Evolutionary conservation across 2,113 vertebrate genomes (phyloP), one percentile per base, ranked within the genome.

Genomic region (Pseudorasbora parva): DNA sequence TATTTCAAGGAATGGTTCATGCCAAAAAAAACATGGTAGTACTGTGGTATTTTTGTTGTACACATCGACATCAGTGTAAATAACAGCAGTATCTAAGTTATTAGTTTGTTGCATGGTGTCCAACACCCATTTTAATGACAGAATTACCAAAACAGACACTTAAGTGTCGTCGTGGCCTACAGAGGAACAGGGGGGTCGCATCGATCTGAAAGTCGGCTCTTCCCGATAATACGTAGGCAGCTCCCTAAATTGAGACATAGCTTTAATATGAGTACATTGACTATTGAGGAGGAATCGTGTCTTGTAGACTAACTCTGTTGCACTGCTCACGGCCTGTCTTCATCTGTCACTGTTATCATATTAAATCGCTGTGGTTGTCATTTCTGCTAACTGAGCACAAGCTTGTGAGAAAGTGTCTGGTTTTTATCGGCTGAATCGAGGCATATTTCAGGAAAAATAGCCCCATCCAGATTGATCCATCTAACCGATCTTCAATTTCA

Each of bases 361-460:
- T 71, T 45, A 41, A 81, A 84, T 81, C 78, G 84, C 71, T 74
- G 25, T 4, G 45, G 71, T 82, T 89, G 87, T 60, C 82, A 83
- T 85, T 81, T 78, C 56, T 45, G 15, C 45, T n/a, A 68, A 10
- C 12, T 2, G 33, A 8, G 17, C 64, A 8, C 37, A n/a, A n/a
- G 45, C 8, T 33, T 78, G 45, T 21, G 19, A 9, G 56, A 54
- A 85, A 82, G 21, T 21, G 47, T 4, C 14, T 60, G 45, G 23
- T 10, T 21, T 62, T 7, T 30, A 57, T 23, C 30, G 5, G 1
- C 64, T n/a, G n/a, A 25, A 12, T 37, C 37, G 6, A 37, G 37
- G 14, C 11, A 43, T 25, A 17, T 54, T 27, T 25, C 1, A 78
- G 12, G 8, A 11, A 7, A 25, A 59, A 45, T 19, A 77, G 7